These are phyloP conservation scores for Xiphophorus birchmanni DNA, from an alignment of 2,797 vertebrate genomes.

Conservation along the genomic window DNA sequence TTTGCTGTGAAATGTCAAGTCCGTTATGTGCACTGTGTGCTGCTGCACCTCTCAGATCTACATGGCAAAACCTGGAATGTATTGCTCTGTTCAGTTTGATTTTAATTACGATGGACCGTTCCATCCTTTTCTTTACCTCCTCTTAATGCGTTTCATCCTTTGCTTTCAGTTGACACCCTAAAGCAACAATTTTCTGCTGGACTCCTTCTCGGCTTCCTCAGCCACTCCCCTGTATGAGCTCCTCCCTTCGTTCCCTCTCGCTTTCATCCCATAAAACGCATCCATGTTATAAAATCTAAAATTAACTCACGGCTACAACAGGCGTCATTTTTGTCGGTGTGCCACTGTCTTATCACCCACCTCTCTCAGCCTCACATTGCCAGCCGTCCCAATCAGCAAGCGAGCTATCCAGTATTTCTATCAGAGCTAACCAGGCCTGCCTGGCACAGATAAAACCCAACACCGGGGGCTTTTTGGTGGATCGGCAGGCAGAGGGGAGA, in stretches of 20 bases:
- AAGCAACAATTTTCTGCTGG: slow-evolving; percentile 11
- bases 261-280: slow-evolving; percentile 3
- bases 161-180: neutral
- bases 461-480: slow-evolving; percentile 50
- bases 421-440: slow-evolving; percentile 68
- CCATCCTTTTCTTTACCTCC: neutral
- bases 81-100: slow-evolving; percentile 24
- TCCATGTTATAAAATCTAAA: slow-evolving; percentile 14
- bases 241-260: neutral
- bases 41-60: slow-evolving; percentile 31
- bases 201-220: neutral
- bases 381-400: slow-evolving; percentile 48
- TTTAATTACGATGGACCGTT: slow-evolving; percentile 11
- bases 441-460: slow-evolving; percentile 62
- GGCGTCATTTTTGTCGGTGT: slow-evolving; percentile 53
- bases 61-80: slow-evolving; percentile 47
- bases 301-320: slow-evolving; percentile 47
- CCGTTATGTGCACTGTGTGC: slow-evolving; percentile 18
- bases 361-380: slow-evolving; percentile 37
- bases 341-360: slow-evolving; percentile 60
- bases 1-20: slow-evolving; percentile 57
- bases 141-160: neutral
- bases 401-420: slow-evolving; percentile 60
- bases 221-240: neutral
- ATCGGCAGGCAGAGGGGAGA: slow-evolving; percentile 38